Evolutionary conservation across 2,113 vertebrate species (phyloP).

Genomic region (Seriola dumerili): DNA sequence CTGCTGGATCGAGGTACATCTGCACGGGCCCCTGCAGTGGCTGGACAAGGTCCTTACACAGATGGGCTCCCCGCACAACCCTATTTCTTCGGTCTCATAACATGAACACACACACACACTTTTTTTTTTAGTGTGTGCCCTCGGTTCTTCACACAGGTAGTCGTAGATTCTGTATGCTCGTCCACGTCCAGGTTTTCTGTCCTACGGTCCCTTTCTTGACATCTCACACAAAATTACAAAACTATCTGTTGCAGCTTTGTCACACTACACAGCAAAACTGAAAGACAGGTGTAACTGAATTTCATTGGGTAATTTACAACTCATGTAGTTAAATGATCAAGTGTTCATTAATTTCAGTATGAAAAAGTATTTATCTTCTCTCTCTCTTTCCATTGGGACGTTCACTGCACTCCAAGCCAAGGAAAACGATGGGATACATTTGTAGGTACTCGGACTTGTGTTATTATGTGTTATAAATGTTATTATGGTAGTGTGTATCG

Average conservation of each 20-base stretch:
- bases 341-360: conserved; percentile 26
- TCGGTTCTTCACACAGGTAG: conserved; percentile 53
- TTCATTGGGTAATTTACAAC: conserved; percentile 20
- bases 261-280: not conserved
- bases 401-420: conserved; percentile 55
- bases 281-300: not conserved
- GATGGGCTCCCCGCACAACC: conserved; percentile 98
- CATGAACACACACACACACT: conserved; percentile 46
- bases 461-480: conserved; percentile 52
- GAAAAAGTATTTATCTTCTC: conserved; percentile 28
- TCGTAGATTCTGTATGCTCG: conserved; percentile 59
- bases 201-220: not conserved
- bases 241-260: not conserved
- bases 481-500: conserved; percentile 49
- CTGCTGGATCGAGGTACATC: conserved; percentile 98
- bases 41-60: conserved; percentile 98
- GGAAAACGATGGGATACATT: conserved; percentile 56
- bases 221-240: conserved; percentile 22
- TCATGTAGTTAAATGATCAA: conserved; percentile 16
- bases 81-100: conserved; percentile 98
- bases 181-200: conserved; percentile 17
- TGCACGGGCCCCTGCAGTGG: conserved; percentile 98
- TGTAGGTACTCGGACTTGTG: conserved; percentile 68
- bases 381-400: conserved; percentile 22
- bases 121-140: not conserved